phyloP scores from a whole-genome alignment of 2,797 vertebrate genomes.

The Dallia pectoralis region DNA sequence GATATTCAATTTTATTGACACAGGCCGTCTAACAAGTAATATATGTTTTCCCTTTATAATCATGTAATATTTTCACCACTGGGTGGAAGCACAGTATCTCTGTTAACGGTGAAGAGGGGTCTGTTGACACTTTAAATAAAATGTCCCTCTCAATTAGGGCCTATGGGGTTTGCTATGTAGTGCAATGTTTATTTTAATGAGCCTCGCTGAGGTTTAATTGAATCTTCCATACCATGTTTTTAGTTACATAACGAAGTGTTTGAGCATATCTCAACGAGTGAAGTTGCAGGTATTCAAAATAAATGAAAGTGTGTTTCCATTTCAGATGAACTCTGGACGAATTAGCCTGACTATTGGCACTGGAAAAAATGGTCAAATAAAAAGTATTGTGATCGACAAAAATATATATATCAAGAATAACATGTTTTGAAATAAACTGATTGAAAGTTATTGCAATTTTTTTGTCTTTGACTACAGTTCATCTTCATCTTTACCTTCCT shows the following conservation, averaged over 20 bases:
- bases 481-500: not conserved
- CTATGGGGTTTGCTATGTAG: not conserved
- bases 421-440: not conserved
- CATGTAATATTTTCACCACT: conserved; percentile 41
- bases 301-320: not conserved
- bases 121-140: not conserved
- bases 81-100: conserved; percentile 48
- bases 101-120: not conserved
- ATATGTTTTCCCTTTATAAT: not conserved
- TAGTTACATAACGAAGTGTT: not conserved
- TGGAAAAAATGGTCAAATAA: too few species aligned
- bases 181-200: not conserved
- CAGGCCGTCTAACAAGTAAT: too few species aligned
- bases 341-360: not conserved
- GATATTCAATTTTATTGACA: not conserved
- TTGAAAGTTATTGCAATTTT: too few species aligned
- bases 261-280: not conserved
- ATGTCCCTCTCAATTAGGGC: too few species aligned
- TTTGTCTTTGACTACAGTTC: too few species aligned
- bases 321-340: not conserved
- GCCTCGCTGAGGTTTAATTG: not conserved
- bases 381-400: too few species aligned
- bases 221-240: not conserved
- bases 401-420: too few species aligned
- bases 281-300: not conserved